Percentiles rank a stretch among this genome's conserved stretches.
Evolutionary conservation across 2,113 vertebrate genomes (phyloP).

Genomic region (Verasper variegatus): DNA sequence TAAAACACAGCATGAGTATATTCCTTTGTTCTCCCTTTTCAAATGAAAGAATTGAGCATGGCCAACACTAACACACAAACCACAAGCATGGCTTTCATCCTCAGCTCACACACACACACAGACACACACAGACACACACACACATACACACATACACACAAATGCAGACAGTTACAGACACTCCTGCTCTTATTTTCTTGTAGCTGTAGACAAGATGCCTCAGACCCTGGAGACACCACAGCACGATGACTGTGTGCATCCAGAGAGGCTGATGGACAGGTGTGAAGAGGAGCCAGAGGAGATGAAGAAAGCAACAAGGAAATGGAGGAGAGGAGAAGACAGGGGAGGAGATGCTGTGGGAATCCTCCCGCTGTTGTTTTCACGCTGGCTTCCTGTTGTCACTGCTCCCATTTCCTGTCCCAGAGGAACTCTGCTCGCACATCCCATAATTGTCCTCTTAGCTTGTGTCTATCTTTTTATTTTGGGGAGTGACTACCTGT

Average conservation of each 20-base stretch:
- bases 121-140: not conserved
- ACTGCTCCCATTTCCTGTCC: slow-evolving; percentile 65
- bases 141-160: not conserved
- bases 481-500: not conserved
- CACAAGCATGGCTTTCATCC: not conserved
- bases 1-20: not conserved
- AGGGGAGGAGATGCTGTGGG: slow-evolving; percentile 51
- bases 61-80: not conserved
- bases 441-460: slow-evolving; percentile 36
- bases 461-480: slow-evolving; percentile 41
- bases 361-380: slow-evolving; percentile 62
- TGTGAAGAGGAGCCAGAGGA: slow-evolving; percentile 44
- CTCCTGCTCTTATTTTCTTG: slow-evolving; percentile 28
- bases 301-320: slow-evolving; percentile 31
- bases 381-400: slow-evolving; percentile 68
- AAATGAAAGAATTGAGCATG: not conserved
- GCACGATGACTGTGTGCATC: slow-evolving; percentile 21
- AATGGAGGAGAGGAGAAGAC: slow-evolving; percentile 24
- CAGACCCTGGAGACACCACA: slow-evolving; percentile 22
- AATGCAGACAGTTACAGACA: not conserved
- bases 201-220: slow-evolving; percentile 18
- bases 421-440: slow-evolving; percentile 52
- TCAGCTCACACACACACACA: not conserved
- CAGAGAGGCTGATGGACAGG: slow-evolving; percentile 34
- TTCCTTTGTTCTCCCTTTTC: slow-evolving; percentile 1